Evolutionary conservation across 2,797 vertebrate genomes (phyloP), one percentile per base, ranked within the genome.

Genomic region (Oreochromis grahami): DNA sequence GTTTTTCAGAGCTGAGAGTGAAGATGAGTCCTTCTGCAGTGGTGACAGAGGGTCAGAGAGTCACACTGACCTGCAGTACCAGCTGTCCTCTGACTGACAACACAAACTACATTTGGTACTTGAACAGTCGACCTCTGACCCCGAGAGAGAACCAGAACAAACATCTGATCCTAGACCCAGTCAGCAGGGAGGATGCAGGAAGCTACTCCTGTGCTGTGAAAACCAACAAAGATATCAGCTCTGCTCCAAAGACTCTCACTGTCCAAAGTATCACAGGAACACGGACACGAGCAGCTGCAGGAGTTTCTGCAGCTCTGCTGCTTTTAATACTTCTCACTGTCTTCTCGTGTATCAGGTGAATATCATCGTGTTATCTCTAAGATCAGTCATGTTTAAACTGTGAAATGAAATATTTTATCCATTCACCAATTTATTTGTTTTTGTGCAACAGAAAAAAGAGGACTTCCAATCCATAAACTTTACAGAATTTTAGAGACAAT

Each of bases 291-390:
- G 34, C n/a, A 38, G 0, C n/a, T 41, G 50, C 48, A 5, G 74
- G 8, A 38, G 74, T 10, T 36, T 51, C 7, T 17, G 74, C 50
- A 5, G 56, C 5, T 58, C 56, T 58, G 15, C 56, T 58, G 0
- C 0, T 0, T 58, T 58, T 34, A 58, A 6, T 58, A 21, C 19
- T 68, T 68, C 5, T 24, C n/a, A 0, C 26, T 63, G 32, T 17
- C 5, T 10, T 0, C 5, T 32, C 0, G 26, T 53, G 50, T 17
- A 8, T 52, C 24, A 77, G 74, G 50, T 17, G 74, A 53, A 21
- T 2, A 24, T 6, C 14, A 7, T 15, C 6, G 5, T 43, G 38
- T 6, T 53, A 51, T 21, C 19, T 24, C 1, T n/a, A 7, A 21
- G 13, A 36, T 8, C 29, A 38, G 5, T 36, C 11, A 53, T 26